A percentile compares a stretch with the other conserved stretches of the same genome.
Conservation (phyloP, 2,797 vertebrate genomes). For the Pseudocheirus occidentalis region DNA sequence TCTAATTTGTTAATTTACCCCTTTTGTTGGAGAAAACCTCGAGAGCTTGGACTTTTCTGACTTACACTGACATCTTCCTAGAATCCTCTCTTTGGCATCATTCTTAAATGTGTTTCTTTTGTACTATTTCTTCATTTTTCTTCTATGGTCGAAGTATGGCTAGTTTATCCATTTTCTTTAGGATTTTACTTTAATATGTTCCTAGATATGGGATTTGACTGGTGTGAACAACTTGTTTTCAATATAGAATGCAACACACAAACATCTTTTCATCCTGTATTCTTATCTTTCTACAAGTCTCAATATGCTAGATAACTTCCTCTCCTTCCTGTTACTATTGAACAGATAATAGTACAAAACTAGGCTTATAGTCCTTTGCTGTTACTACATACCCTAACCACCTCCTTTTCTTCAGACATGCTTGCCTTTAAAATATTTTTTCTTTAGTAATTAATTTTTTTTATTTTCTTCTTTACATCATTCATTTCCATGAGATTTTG, state of each 20-base stretch:
- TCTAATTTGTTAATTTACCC: no score
- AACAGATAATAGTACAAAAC: neutral
- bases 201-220: neutral
- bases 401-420: neutral
- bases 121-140: neutral
- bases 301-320: neutral
- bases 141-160: neutral
- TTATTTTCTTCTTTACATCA: no score
- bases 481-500: no score
- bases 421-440: neutral
- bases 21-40: no score
- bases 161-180: neutral
- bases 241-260: neutral
- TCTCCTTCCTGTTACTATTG: neutral
- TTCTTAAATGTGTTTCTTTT: neutral
- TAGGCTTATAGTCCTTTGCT: neutral
- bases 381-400: neutral
- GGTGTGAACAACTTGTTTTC: neutral
- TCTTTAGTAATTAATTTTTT: no score
- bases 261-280: neutral
- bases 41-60: no score
- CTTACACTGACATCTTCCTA: no score
- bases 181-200: neutral
- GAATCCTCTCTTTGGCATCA: no score
- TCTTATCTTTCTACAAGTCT: neutral